Evolutionary conservation across 2,797 vertebrate genomes (phyloP).

Genomic region (Clarias platycephalus): DNA sequence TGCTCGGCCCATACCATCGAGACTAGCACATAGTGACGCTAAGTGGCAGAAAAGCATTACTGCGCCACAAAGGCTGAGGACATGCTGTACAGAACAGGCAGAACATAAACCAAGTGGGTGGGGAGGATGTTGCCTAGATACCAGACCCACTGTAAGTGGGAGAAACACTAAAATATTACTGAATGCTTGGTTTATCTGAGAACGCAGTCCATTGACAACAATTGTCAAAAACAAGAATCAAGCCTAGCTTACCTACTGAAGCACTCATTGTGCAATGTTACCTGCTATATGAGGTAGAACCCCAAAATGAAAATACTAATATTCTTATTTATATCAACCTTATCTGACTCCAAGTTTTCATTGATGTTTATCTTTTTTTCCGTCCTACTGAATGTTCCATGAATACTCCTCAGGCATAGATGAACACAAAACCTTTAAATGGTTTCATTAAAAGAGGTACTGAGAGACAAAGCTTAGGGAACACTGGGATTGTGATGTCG

Average conservation of each 20-base stretch:
- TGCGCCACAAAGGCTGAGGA: constrained; percentile 38
- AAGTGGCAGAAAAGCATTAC: constrained; percentile 53
- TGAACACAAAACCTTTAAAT: not conserved
- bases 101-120: constrained; percentile 44
- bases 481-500: constrained; percentile 28
- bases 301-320: constrained; percentile 54
- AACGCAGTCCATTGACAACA: not conserved
- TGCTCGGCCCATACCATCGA: not conserved
- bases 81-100: constrained; percentile 38
- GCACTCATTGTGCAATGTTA: not conserved
- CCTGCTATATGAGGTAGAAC: not conserved
- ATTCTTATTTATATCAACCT: constrained; percentile 50
- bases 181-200: constrained; percentile 37
- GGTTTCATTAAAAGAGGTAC: constrained; percentile 10
- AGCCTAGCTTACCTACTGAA: not conserved
- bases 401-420: not conserved
- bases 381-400: constrained; percentile 16
- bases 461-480: constrained; percentile 38
- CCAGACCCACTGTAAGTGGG: constrained; percentile 51
- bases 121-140: constrained; percentile 60
- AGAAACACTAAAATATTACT: constrained; percentile 42
- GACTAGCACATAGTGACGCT: constrained; percentile 61
- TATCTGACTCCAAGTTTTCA: constrained; percentile 53
- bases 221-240: not conserved
- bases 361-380: constrained; percentile 50